Percentiles rank a stretch among this genome's conserved stretches.
Conservation (phyloP, 2,113 vertebrate genomes). For the Sylvilagus bachmani region DNA sequence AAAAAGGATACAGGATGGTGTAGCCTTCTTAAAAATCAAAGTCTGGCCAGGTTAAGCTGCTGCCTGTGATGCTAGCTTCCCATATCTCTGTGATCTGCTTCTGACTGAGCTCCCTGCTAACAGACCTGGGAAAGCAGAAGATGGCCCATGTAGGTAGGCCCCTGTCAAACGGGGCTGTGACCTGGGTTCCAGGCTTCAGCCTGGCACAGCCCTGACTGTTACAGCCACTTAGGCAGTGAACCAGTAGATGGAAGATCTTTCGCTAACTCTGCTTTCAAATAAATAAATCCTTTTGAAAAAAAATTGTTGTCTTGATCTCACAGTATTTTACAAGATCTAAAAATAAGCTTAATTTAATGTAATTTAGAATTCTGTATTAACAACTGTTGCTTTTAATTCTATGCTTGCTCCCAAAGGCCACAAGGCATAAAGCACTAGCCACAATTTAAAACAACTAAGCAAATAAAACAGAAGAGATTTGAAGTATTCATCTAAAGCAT, state of each 20-base stretch:
- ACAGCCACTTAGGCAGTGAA: too few species aligned
- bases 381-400: slow-evolving; percentile 49
- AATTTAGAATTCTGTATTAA: slow-evolving; percentile 62
- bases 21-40: slow-evolving; percentile 54
- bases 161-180: too few species aligned
- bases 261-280: too few species aligned
- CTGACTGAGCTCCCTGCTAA: too few species aligned
- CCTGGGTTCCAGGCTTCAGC: too few species aligned
- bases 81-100: too few species aligned
- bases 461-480: slow-evolving; percentile 62
- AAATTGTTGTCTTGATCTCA: slow-evolving; percentile 4
- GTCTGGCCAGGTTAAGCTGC: neutral
- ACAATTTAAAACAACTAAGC: slow-evolving; percentile 51
- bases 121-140: too few species aligned
- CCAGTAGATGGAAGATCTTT: too few species aligned
- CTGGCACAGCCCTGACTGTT: too few species aligned
- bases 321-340: slow-evolving; percentile 30
- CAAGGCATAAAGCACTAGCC: slow-evolving; percentile 48
- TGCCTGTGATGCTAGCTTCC: too few species aligned
- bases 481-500: slow-evolving; percentile 57
- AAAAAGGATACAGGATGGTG: neutral
- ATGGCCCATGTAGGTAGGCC: too few species aligned
- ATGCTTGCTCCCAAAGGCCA: neutral
- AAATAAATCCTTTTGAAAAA: too few species aligned
- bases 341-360: slow-evolving; percentile 60